Evolutionary conservation across 2,888 invertebrate genomes (phyloP), one percentile per base, ranked within the genome.

Genomic region (Acheta domesticus): DNA sequence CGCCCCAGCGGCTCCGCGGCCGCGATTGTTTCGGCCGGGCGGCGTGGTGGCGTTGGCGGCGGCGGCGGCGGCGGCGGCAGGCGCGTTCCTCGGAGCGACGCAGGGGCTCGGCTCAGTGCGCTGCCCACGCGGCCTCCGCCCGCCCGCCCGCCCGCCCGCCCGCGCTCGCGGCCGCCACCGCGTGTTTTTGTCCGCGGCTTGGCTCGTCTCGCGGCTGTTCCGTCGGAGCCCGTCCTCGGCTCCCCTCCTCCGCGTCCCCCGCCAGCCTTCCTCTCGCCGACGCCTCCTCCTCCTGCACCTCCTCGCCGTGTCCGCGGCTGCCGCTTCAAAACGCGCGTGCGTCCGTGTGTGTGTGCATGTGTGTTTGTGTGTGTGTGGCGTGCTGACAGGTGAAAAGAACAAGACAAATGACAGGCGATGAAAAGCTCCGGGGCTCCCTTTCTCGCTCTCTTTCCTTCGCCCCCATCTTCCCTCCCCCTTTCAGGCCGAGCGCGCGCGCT

Each of bases 301-400:
- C 14, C 62, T 14, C 62, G 62, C 16, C 62, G 62, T 19, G n/a
- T 62, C 62, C 14, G 62, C 62, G n/a, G 62, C 62, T 62, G 14
- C 62, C 62, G 62, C 62, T 62, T 62, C 16, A 62, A 62, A 62
- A 3, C 62, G 62, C 62, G 62, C 62, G 62, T 62, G 16, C 8
- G 62, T 62, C 62, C 62, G 62, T n/a, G 62, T 62, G 14, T 1
- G n/a, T 4, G 62, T 4, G 62, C 62, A 16, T 19, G 62, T 19
- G 62, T n/a, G 36, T 36, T 36, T 3, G 8, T n/a, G 62, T n/a
- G 62, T 36, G 62, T n/a, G 62, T n/a, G 62, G 62, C 62, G 62
- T 62, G 21, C 79, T 80, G 80, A 80, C 80, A 80, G 80, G 80
- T 80, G 80, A 80, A 80, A n/a, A 78, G 80, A 80, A 80, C 78